Base-by-base conservation (phyloP, 2,888 invertebrate genomes). In the Keiferia lycopersicella region DNA sequence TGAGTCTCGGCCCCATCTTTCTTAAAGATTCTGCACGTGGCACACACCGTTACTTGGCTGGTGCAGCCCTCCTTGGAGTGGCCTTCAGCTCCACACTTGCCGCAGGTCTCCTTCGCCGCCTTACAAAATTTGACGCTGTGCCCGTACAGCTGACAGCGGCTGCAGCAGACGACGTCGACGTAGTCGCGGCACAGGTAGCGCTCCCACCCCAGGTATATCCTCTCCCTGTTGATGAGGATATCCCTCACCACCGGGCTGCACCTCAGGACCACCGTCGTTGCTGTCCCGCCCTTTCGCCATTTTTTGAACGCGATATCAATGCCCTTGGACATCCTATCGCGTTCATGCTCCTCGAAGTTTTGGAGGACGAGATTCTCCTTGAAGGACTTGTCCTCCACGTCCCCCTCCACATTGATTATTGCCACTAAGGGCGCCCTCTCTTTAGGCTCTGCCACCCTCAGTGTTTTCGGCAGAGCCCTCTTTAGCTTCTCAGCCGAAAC, bases 121-220 rank as follows among this genome's bases (percentile, higher is more conserved):
- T 69, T 12, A 50, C 76, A 78, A 34, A 67, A 70, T 2, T 73
- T 72, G 1, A 73, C 77, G 0, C 76, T 76, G 68, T 80, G 76
- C 0, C 79, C 79, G 26, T 77, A 78, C 0, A 68, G 68, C 20
- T 81, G 80, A 57, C 81, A 80, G 7, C 68, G 74, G 0, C 6
- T 50, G 63, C 72, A 74, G 64, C 71, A 73, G 0, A 70, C 70
- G 0, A 70, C 12, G n/a, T n/a, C n/a, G n/a, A n/a, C n/a, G 10
- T 62, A 67, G 57, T 71, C 72, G 0, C 50, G 22, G 0, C 67
- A 64, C 1, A 65, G 62, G 2, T 59, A 61, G 34, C 48, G 48
- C 2, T 65, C 65, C 69, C 67, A 68, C 0, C 64, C 68, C 0
- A 68, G 4, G 38, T 63, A 77, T 0, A 74, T 34, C 0, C 51